A percentile compares a stretch with the other conserved stretches of the same genome.
Conservation (phyloP, 2,797 vertebrate genomes). For the Apodemus agrarius region DNA sequence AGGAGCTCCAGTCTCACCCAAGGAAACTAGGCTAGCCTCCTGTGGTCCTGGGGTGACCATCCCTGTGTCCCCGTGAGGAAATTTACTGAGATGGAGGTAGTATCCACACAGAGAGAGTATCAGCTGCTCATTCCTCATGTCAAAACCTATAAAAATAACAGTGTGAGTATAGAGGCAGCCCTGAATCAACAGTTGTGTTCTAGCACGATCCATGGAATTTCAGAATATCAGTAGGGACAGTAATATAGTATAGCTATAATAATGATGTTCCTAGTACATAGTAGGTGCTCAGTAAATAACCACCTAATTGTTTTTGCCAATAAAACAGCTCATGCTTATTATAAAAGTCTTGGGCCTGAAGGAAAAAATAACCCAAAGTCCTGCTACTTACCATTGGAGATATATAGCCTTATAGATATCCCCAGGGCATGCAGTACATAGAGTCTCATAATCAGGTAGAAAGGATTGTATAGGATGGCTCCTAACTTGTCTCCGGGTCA, state of each 20-base stretch:
- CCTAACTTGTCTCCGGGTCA: not conserved
- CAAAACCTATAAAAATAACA: not conserved
- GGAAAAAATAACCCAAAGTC: not conserved
- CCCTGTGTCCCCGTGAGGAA: constrained; percentile 8
- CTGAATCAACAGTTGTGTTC: not conserved
- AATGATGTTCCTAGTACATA: not conserved
- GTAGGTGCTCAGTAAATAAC: constrained; percentile 6
- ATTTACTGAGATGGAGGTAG: constrained; percentile 30
- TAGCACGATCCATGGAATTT: not conserved
- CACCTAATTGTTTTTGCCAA: not conserved
- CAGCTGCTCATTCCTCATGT: not conserved
- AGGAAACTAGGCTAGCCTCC: not conserved
- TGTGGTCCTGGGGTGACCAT: not conserved
- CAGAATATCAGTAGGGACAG: not conserved
- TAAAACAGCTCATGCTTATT: not conserved
- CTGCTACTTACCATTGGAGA: not conserved
- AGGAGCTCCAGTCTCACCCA: not conserved
- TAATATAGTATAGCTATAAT: not conserved
- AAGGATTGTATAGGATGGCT: not conserved
- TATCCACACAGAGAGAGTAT: not conserved
- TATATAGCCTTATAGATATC: not conserved
- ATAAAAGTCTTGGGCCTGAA: not conserved
- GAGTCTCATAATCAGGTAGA: not conserved
- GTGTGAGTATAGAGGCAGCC: not conserved
- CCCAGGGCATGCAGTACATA: not conserved